Percentiles rank a stretch among this genome's conserved stretches.
These are phyloP conservation scores for Heterocephalus glaber DNA, from an alignment of 2,113 vertebrate species.

Conservation along the genomic window DNA sequence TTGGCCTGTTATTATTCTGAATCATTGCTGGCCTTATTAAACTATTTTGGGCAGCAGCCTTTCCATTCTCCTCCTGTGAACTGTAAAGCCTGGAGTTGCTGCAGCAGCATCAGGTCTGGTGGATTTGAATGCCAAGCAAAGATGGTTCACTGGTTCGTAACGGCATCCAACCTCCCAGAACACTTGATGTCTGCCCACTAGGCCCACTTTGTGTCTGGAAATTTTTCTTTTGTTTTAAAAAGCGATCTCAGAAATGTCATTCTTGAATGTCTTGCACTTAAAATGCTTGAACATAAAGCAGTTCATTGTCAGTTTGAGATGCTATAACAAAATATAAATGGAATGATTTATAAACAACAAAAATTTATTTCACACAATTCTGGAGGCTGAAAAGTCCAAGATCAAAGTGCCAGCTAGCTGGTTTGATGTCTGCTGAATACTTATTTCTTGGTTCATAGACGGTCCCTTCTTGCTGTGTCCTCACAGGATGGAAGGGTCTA, in stretches of 20 bases:
- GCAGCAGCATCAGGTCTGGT: not conserved
- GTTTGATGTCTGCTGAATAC: not conserved
- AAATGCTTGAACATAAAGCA: not conserved
- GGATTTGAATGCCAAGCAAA: not conserved
- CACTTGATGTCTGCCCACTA: not conserved
- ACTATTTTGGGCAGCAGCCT: conserved; percentile 75
- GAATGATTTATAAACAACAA: not conserved
- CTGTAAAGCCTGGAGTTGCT: conserved; percentile 16
- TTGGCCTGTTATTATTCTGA: conserved; percentile 68
- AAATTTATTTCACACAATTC: not conserved
- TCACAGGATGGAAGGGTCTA: not conserved
- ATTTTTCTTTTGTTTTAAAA: conserved; percentile 54
- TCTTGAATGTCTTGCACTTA: not conserved
- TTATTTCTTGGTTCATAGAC: not conserved
- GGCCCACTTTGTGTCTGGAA: not conserved
- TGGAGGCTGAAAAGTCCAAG: not conserved
- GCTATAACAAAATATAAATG: not conserved
- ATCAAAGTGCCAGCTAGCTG: not conserved
- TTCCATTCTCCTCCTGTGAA: conserved; percentile 69
- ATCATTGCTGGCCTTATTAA: conserved; percentile 77
- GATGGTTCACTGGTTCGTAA: not conserved
- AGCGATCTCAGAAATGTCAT: conserved; percentile 18
- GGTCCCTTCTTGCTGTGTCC: not conserved
- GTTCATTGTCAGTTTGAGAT: not conserved
- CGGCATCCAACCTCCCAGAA: not conserved